A percentile compares a stretch with the other conserved stretches of the same genome.
These are phyloP conservation scores for Chelonus insularis DNA, from an alignment of 1,140 invertebrate species.

Conservation along the genomic window DNA sequence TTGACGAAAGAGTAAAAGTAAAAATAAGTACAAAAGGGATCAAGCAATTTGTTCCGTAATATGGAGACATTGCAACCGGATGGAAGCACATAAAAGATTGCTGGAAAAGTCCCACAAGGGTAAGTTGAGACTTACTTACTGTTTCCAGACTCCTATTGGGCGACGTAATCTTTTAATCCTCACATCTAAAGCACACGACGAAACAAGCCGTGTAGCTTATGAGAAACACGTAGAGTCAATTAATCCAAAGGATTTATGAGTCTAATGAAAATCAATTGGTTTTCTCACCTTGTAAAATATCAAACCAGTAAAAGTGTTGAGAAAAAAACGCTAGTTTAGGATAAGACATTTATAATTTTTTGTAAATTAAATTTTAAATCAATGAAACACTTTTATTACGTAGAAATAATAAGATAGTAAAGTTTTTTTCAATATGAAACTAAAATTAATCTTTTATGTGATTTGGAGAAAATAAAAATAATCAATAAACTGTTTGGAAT, in stretches of 20 bases:
- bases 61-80: slow-evolving; percentile 43
- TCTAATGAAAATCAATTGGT: slow-evolving; percentile 9
- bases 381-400: too few relatives aligned
- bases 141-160: slow-evolving; percentile 32
- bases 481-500: too few relatives aligned
- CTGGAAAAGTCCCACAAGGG: slow-evolving; percentile 37
- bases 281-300: slow-evolving; percentile 3
- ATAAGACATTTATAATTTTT: too few relatives aligned
- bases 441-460: too few relatives aligned
- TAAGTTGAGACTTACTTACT: slow-evolving; percentile 21
- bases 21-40: not conserved
- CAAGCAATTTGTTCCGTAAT: slow-evolving; percentile 45
- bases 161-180: slow-evolving; percentile 46
- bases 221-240: slow-evolving; percentile 18
- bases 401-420: too few relatives aligned
- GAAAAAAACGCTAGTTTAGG: too few relatives aligned
- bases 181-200: not conserved
- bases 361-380: too few relatives aligned
- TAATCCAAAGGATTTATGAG: slow-evolving; percentile 1
- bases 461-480: too few relatives aligned
- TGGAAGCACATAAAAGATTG: slow-evolving; percentile 48
- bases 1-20: not conserved
- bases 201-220: slow-evolving; percentile 15
- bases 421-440: too few relatives aligned
- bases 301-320: too few relatives aligned